Evolutionary conservation across 2,888 invertebrate genomes (phyloP).

Genomic region (Cepaea hortensis): DNA sequence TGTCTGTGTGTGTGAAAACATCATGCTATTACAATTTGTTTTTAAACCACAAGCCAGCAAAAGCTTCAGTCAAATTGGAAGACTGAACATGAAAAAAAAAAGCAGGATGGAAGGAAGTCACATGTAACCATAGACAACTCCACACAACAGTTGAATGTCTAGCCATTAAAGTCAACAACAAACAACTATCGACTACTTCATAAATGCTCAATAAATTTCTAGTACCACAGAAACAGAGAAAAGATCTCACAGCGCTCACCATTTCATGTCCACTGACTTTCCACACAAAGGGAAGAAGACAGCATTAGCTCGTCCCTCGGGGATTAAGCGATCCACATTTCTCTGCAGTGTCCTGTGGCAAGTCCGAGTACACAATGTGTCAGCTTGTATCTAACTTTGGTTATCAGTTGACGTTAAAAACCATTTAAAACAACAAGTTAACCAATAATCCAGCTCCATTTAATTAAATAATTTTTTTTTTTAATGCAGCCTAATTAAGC

Average conservation of each 20-base stretch:
- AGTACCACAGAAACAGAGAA: background rate
- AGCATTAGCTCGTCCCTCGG: background rate
- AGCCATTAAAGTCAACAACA: background rate
- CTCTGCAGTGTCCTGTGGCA: background rate
- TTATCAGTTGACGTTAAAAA: no score
- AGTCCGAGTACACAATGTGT: no score
- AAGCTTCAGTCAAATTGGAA: no score
- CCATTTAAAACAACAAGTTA: no score
- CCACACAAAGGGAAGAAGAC: constrained; percentile 40
- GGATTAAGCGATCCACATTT: constrained; percentile 11
- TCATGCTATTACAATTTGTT: no score
- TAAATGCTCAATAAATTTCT: background rate
- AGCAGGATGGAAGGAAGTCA: background rate
- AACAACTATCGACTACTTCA: background rate
- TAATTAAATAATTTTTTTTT: no score
- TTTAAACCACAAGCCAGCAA: no score
- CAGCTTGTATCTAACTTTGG: no score
- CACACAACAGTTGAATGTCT: background rate
- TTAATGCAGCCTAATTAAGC: no score
- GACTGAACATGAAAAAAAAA: background rate
- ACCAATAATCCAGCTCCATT: no score
- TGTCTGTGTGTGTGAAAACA: no score
- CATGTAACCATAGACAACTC: background rate
- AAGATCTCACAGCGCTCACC: background rate
- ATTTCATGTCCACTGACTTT: constrained; percentile 42